Evolutionary conservation across 1,140 invertebrate species (phyloP), one percentile per base, ranked within the genome.

Genomic region (Sycophaga agraensis): DNA sequence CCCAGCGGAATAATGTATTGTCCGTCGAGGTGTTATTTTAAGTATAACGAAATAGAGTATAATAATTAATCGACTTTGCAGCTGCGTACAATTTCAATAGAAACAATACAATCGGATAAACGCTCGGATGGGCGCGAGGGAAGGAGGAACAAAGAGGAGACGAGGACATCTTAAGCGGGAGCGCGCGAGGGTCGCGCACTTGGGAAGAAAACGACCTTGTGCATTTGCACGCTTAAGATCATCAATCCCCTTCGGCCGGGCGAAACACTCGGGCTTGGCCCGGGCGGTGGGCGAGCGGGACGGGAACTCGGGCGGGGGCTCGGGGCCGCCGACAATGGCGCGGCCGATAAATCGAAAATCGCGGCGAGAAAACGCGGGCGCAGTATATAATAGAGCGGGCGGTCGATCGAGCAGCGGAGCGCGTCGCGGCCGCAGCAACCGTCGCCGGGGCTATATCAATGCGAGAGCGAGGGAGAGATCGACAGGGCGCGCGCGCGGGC

Each of bases 371-470:
- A 39, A 24, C 11, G n/a, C n/a, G n/a, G n/a, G n/a, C n/a, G n/a
- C n/a, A n/a, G n/a, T n/a, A n/a, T n/a, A n/a, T n/a, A n/a, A n/a
- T n/a, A n/a, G n/a, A n/a, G n/a, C n/a, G n/a, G 11, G 22, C 31
- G 19, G 21, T 57, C 40, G 55, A 57, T 48, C 24, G 40, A 28
- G n/a, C n/a, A n/a, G n/a, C n/a, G n/a, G n/a, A n/a, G 8, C 37
- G 6, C 71, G 69, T 72, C 70, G 68, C 67, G 67, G 68, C 68
- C 71, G 73, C 70, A 68, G 67, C 69, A 70, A 72, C 70, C 70
- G 72, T 72, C 70, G 70, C n/a, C n/a, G n/a, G n/a, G n/a, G n/a
- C n/a, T n/a, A n/a, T 76, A 78, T 78, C 75, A 74, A 78, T 78
- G 73, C 39, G 37, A 0, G 11, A 14, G n/a, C n/a, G n/a, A n/a